phyloP scores from a whole-genome alignment of 2,888 invertebrate genomes.

The Erynnis tages region DNA sequence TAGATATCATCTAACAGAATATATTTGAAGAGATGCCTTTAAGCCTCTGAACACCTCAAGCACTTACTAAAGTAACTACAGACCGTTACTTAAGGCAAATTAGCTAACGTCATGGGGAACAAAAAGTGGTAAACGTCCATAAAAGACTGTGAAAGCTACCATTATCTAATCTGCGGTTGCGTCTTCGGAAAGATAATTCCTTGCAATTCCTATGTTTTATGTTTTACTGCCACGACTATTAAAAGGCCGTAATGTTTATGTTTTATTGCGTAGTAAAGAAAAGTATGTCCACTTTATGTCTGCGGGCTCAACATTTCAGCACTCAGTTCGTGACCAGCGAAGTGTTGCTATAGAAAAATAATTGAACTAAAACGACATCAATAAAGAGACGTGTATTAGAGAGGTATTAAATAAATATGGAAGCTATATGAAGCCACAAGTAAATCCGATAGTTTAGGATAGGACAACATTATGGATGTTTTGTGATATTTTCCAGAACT shows the following conservation, averaged over 20 bases:
- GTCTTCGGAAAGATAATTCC: neutral
- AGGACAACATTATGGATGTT: too few relatives aligned
- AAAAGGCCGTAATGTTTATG: slow-evolving; percentile 7
- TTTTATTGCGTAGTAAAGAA: slow-evolving; percentile 2
- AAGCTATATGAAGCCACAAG: too few relatives aligned
- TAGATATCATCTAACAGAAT: too few relatives aligned
- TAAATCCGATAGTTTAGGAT: too few relatives aligned
- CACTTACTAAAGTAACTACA: too few relatives aligned
- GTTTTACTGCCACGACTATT: slow-evolving; percentile 13
- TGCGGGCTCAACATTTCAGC: neutral
- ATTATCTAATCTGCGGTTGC: neutral
- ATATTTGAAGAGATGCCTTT: too few relatives aligned
- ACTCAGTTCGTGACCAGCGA: too few relatives aligned
- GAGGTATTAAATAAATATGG: too few relatives aligned
- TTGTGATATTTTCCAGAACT: neutral
- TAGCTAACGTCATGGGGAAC: neutral
- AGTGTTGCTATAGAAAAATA: neutral
- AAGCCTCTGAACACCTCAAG: too few relatives aligned
- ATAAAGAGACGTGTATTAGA: too few relatives aligned
- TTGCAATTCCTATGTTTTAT: slow-evolving; percentile 28
- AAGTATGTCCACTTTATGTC: neutral
- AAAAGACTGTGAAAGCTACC: neutral
- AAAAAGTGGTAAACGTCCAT: neutral
- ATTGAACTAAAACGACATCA: too few relatives aligned
- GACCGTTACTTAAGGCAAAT: neutral